Evolutionary conservation across 2,888 invertebrate species (phyloP), one percentile per base, ranked within the genome.

Genomic region (Desoria tigrina): DNA sequence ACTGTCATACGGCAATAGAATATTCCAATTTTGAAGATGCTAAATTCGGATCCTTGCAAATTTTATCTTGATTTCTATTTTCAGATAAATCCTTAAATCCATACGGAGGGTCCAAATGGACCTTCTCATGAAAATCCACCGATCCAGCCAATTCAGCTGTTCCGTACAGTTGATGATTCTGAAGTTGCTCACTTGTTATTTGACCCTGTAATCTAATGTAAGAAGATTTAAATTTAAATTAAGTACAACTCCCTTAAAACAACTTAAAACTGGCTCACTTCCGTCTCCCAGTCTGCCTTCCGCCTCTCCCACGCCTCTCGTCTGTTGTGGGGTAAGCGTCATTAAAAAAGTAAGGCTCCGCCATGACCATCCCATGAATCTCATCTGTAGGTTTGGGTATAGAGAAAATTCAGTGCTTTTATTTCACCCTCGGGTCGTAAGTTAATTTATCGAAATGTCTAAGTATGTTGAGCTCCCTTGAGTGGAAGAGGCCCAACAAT

Each of bases 1-100:
- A 63, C 21, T 58, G 42, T 66, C 66, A 71, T 21, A 71, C 71
- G 28, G 67, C 68, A 50, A 71, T 71, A 14, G 68, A 65, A 18
- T 62, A 68, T 58, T 71, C 71, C 42, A 42, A 23, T n/a, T n/a
- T 37, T 18, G 64, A 45, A 28, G 24, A 24, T 42, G 60, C 56
- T n/a, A 62, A 18, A 56, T 51, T 65, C 7, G 39, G 21, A n/a
- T 64, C 51, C 24, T 24, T 37, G 26, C 24, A 16, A n/a, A 9
- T 42, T 9, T 4, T 60, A 7, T 24, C 27, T 53, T 55, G 24
- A 50, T 45, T 54, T 57, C n/a, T 11, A 18, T 57, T 4, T 9
- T 9, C 54, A 24, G 6, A n/a, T 6, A 24, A 27, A 37, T 63
- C 61, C 27, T 37, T 39, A 39, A 65, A 65, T 21, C 61, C 65